A percentile compares a stretch with the other conserved stretches of the same genome.
phyloP scores from a whole-genome alignment of 2,797 vertebrate species.

The Cossypha niveicapilla region DNA sequence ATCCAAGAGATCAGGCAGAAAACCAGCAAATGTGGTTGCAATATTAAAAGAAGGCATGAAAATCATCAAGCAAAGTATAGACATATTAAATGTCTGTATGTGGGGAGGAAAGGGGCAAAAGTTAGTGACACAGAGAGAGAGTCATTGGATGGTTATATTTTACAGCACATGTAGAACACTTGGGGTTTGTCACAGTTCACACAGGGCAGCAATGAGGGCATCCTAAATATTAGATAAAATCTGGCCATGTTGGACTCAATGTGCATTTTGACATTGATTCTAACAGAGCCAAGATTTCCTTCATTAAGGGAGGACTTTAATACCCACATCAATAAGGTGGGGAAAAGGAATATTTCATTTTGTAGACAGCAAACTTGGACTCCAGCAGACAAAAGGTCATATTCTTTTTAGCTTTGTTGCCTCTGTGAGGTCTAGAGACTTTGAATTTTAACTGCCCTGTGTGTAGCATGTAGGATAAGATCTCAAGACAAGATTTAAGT shows the following conservation, averaged over 20 bases:
- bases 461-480: not conserved
- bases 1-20: not conserved
- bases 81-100: not conserved
- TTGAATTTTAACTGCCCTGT: not conserved
- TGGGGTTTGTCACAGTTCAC: not conserved
- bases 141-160: not conserved
- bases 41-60: slow-evolving; percentile 45
- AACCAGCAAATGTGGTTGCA: slow-evolving; percentile 40
- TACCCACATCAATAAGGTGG: not conserved
- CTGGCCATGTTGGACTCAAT: not conserved
- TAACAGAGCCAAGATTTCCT: not conserved
- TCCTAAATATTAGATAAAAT: not conserved
- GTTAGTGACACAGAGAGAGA: not conserved
- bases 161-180: not conserved
- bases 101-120: not conserved
- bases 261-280: not conserved
- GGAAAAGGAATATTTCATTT: not conserved
- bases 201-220: not conserved
- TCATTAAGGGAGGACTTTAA: not conserved
- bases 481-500: not conserved
- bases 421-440: not conserved
- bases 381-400: not conserved
- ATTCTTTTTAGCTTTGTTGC: not conserved
- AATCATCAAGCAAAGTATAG: slow-evolving; percentile 40
- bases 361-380: not conserved